Evolutionary conservation across 2,888 invertebrate genomes (phyloP), one percentile per base, ranked within the genome.

Genomic region (Eupithecia inturbata): DNA sequence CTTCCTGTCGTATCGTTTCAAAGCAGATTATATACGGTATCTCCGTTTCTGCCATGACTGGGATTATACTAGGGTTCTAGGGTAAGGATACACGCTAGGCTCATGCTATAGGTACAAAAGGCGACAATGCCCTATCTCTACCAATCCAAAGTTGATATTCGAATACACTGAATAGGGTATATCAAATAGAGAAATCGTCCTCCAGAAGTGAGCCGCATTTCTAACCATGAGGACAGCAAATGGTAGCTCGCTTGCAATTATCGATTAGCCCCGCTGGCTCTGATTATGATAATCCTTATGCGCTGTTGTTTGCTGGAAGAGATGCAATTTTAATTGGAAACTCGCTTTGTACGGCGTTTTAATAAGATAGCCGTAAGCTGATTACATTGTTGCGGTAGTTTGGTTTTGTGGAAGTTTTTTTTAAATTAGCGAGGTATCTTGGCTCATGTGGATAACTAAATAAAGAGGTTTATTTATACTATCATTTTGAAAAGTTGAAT

Each of bases 261-360:
- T 78, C 76, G 75, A 74, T 74, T 71, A 73, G 72, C 71, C 70
- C 64, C 74, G 63, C 71, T 63, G 70, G 76, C 76, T 72, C 60
- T 70, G 74, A 74, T 77, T 78, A 77, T 78, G 63, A 78, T 80
- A 78, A 80, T 78, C 78, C 77, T 74, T 69, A 78, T 77, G 76
- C 74, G 71, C 73, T 73, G 77, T 78, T 73, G 77, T 78, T 76
- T 67, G 78, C 76, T 75, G 75, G 75, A 77, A 78, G 76, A 76
- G 76, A 76, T 78, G 74, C 77, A 45, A 75, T 78, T 80, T 78
- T 77, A 78, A 76, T 76, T 76, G 73, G 73, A 76, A 71, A 69
- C 68, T 76, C 68, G 41, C 76, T 76, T 73, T 76, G 76, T 68
- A 49, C 60, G 57, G 45, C 70, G 57, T 71, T 76, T 76, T 76